Evolutionary conservation across 2,797 vertebrate genomes (phyloP), one percentile per base, ranked within the genome.

Genomic region (Aphelocoma californica): DNA sequence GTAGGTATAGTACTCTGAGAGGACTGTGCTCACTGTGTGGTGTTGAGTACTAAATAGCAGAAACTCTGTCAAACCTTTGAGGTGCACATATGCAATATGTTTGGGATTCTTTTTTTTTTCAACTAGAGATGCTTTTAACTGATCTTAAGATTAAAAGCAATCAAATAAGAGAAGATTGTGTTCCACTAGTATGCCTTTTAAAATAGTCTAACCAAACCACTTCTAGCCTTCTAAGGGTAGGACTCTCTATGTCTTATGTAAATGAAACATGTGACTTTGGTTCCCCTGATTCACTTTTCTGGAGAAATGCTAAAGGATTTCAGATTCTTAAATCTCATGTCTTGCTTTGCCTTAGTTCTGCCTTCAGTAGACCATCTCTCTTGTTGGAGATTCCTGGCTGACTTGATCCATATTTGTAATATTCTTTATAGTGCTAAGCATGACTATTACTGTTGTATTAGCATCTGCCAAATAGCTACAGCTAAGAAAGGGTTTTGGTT

Each of bases 181-280:
- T 82, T 95, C 64, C 16, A 36, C 58, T 90, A 66, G 25, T 86
- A 81, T 95, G 93, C 88, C 88, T 97, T 93, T 90, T 92, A 44
- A 91, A 93, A 60, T 65, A 78, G 64, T 93, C 67, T 86, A 72
- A 91, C 75, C 72, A 90, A 94, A 89, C 73, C 61, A 50, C 32
- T 92, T 92, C 25, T 60, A 75, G 87, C 81, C 82, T 86, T 91
- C 53, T 67, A 54, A 92, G 66, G 32, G 31, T 53, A 40, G 29
- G 36, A 89, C 45, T 84, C 23, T 67, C 20, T 87, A 14, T 3
- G 14, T 75, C 47, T 74, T 51, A 36, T 1, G 10, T 81, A 82
- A 87, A 66, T 58, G 47, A 77, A 85, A 89, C 0, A 1, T 28
- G 18, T 83, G 45, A 83, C 62, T 86, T 83, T 16, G 7, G 20